Conservation (phyloP, 2,797 vertebrate species). For the Manis javanica region DNA sequence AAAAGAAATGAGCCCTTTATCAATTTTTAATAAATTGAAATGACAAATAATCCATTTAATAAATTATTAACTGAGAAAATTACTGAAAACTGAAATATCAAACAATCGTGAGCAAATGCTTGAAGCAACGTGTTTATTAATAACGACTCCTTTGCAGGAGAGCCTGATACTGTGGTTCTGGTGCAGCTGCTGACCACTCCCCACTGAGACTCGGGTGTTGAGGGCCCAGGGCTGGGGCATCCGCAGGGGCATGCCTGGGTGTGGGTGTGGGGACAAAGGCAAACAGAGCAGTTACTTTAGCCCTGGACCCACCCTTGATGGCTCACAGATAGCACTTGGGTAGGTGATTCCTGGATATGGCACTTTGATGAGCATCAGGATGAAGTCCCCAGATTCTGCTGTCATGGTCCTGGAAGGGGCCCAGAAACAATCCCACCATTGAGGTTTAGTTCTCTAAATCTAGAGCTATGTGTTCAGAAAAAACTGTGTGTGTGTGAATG, state of each 20-base stretch:
- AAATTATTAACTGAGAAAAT: constrained; percentile 85
- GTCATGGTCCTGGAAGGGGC: not conserved
- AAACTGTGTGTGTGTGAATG: not conserved
- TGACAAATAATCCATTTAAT: constrained; percentile 86
- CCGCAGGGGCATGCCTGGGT: rapidly evolving
- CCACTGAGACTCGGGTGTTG: not conserved
- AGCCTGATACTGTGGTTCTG: constrained; percentile 9
- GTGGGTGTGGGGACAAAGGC: not conserved
- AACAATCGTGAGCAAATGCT: constrained; percentile 83
- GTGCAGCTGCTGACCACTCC: not conserved
- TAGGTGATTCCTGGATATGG: not conserved
- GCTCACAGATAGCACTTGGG: not conserved
- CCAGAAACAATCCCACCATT: not conserved
- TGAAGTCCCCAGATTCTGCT: not conserved
- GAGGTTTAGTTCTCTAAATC: constrained; percentile 23
- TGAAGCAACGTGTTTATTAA: constrained; percentile 79
- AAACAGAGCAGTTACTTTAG: not conserved
- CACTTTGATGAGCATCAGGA: not conserved
- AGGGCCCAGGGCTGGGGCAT: not conserved
- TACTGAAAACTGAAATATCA: constrained; percentile 85
- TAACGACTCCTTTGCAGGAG: constrained; percentile 59
- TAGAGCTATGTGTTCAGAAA: not conserved
- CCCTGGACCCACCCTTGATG: not conserved
- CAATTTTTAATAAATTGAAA: constrained; percentile 85
- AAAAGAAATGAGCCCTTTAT: constrained; percentile 83